Base-by-base conservation (phyloP, 2,888 invertebrate species). In the Caenorhabditis becei region DNA sequence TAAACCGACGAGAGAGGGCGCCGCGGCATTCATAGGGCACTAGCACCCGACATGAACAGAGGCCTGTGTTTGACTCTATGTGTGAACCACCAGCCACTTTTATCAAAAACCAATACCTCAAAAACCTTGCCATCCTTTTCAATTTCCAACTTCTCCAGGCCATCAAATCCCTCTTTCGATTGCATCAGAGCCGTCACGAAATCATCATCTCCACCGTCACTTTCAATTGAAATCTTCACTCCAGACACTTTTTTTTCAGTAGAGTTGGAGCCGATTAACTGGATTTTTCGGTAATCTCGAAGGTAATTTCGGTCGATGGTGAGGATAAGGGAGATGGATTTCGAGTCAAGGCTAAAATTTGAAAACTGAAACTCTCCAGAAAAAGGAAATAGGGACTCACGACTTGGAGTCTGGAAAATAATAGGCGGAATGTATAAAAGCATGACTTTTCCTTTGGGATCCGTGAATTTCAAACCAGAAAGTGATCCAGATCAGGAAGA, bases 381-480 rank as follows among this genome's bases (percentile, higher is more conserved):
- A 54, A 14, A 54, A 24, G 54, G 51, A 24, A 3, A n/a, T 8
- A 26, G n/a, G 26, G 23, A 47, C 62, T 62, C 32, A 62, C 62
- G 62, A 62, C 10, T 62, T 32, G 0, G 62, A 62, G 10, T 62
- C 10, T 16, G 24, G 8, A 49, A 23, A 62, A 28, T 49, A 62
- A 14, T 62, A 62, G 8, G 49, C 47, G 1, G 62, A 62, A 32
- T 62, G 62, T 2, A 62, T 47, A 18, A 28, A 49, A 0, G 18
- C 28, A 3, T 47, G 26, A 28, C n/a, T 32, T 7, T 62, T 8
- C 10, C 44, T 23, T 23, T 44, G 8, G 23, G 24, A 7, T 11
- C 18, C 5, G 8, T 51, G 24, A 16, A 23, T 24, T 24, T 24
- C 11, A 16, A 51, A 14, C 51, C 51, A 51, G 3, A 1, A 24